Evolutionary conservation across 2,113 vertebrate species (phyloP).

Genomic region (Microcebus tavaratra): DNA sequence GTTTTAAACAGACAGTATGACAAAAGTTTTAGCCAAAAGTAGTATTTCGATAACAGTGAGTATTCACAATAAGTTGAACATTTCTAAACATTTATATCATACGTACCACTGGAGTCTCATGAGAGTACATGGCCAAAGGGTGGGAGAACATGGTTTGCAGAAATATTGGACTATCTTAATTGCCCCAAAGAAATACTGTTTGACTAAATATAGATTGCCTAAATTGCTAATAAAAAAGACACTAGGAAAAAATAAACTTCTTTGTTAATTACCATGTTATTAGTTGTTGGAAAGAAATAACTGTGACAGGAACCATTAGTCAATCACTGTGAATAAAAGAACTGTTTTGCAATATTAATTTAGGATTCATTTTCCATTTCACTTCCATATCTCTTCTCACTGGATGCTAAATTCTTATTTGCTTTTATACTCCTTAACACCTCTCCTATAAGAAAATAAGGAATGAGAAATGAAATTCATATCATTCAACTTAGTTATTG

Average conservation of each 20-base stretch:
- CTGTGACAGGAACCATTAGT: neutral
- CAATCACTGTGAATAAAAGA: neutral
- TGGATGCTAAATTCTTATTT: neutral
- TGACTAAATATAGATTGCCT: neutral
- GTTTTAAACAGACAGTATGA: neutral
- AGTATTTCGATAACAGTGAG: conserved; percentile 4
- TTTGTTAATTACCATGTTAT: neutral
- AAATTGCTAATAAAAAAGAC: conserved; percentile 29
- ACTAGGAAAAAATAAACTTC: neutral
- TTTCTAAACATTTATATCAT: neutral
- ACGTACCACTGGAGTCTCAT: neutral
- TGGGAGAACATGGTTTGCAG: neutral
- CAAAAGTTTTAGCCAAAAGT: neutral
- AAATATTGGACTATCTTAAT: neutral
- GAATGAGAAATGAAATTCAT: neutral
- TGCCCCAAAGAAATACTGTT: neutral
- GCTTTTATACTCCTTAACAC: neutral
- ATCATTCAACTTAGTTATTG: neutral
- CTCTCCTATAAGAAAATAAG: neutral
- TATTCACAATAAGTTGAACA: neutral
- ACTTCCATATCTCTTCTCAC: neutral
- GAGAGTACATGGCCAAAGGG: neutral
- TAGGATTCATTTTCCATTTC: neutral
- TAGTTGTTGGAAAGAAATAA: conserved; percentile 21
- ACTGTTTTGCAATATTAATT: neutral